A percentile compares a stretch with the other conserved stretches of the same genome.
These are phyloP conservation scores for Eumacrocentrus americanus DNA, from an alignment of 2,888 invertebrate species.

Conservation along the genomic window DNA sequence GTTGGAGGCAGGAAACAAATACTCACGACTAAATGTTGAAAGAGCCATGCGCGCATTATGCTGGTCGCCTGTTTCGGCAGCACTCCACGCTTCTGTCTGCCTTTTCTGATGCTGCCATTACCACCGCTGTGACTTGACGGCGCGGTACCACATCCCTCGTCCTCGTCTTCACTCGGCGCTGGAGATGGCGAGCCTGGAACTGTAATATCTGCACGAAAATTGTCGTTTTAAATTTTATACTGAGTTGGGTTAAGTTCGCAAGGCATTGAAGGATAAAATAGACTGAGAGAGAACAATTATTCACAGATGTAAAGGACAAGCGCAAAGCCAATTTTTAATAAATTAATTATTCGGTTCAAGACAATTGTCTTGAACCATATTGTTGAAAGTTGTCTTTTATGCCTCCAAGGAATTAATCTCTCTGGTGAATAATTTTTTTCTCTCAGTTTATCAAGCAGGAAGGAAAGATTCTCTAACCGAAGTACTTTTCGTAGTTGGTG, in stretches of 20 bases:
- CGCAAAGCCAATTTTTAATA: background rate
- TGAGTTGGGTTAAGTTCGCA: background rate
- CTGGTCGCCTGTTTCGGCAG: slow-evolving; percentile 95
- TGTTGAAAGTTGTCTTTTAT: no score
- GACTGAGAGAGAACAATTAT: background rate
- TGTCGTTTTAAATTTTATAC: slow-evolving; percentile 14
- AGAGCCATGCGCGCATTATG: slow-evolving; percentile 95
- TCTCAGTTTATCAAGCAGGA: slow-evolving; percentile 12
- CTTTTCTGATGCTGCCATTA: slow-evolving; percentile 61
- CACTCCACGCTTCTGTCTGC: slow-evolving; percentile 84
- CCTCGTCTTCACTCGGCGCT: slow-evolving; percentile 62
- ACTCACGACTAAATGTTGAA: slow-evolving; percentile 92
- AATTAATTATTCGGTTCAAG: no score
- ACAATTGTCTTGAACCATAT: no score
- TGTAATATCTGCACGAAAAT: slow-evolving; percentile 52
- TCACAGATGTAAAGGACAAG: background rate
- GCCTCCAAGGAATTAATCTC: no score
- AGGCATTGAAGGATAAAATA: background rate
- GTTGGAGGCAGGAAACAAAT: no score
- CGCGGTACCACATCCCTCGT: slow-evolving; percentile 59
- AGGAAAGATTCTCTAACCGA: slow-evolving; percentile 48
- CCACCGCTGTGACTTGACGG: slow-evolving; percentile 65
- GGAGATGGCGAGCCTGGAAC: slow-evolving; percentile 69
- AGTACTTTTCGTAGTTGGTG: slow-evolving; percentile 49
- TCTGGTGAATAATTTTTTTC: no score